Evolutionary conservation across 1,140 invertebrate genomes (phyloP).

Genomic region (Bicyclus anynana): DNA sequence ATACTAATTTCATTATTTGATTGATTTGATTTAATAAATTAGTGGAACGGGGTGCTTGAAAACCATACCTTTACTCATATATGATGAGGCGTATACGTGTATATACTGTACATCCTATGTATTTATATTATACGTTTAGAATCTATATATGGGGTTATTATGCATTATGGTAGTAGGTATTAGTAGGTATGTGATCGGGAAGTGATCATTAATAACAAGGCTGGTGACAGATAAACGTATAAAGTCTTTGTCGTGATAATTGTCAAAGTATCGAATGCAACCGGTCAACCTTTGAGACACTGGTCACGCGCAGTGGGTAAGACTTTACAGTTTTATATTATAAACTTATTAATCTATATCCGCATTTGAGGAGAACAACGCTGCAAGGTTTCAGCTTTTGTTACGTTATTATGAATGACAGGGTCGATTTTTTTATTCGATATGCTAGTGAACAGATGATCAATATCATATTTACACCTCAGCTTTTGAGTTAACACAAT

Average conservation of each 20-base stretch:
- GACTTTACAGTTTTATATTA: constrained; percentile 8
- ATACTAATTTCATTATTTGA: too few species aligned
- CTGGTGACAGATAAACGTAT: background rate
- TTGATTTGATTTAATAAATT: too few species aligned
- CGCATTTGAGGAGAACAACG: constrained; percentile 13
- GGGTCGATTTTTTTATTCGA: background rate
- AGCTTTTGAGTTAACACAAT: too few species aligned
- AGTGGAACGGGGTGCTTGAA: too few species aligned
- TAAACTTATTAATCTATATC: constrained; percentile 11
- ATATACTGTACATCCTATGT: too few species aligned
- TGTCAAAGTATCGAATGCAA: constrained; percentile 12
- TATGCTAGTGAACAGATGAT: background rate
- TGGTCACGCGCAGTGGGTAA: constrained; percentile 24
- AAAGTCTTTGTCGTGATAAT: constrained; percentile 9
- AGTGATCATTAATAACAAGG: constrained; percentile 19
- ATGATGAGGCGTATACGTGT: too few species aligned
- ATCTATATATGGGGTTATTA: too few species aligned
- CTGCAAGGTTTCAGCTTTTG: constrained; percentile 5
- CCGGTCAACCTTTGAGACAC: constrained; percentile 22
- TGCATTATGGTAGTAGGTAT: too few species aligned
- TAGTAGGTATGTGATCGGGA: background rate
- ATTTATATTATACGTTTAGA: too few species aligned
- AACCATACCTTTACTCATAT: too few species aligned
- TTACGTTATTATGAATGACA: background rate
- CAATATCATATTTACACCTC: too few species aligned